Evolutionary conservation across 30 jellyfish, hydroid and myxozoan genomes (phyloP).

Genomic region (Mastigias papua): DNA sequence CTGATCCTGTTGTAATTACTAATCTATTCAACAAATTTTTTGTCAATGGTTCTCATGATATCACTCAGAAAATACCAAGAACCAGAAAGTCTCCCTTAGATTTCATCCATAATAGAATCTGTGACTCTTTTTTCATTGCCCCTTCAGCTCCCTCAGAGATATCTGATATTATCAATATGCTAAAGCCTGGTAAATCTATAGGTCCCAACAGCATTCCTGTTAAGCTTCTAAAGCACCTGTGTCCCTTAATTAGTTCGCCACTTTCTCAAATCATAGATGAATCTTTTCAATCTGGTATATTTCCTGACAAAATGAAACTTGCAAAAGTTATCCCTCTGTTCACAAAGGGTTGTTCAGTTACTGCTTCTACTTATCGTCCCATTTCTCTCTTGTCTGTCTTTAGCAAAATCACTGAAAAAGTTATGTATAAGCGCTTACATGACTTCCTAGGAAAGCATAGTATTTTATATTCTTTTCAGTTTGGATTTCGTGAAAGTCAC

Average conservation of each 20-base stretch:
- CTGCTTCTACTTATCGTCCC: too few relatives aligned
- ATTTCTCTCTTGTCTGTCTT: slow-evolving; percentile 49
- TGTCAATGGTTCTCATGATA: slow-evolving; percentile 46
- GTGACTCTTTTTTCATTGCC: too few relatives aligned
- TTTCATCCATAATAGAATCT: slow-evolving; percentile 29
- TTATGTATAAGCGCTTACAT: slow-evolving; percentile 47
- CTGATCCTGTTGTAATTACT: slow-evolving; percentile 54
- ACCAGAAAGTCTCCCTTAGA: slow-evolving; percentile 21
- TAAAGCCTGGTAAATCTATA: slow-evolving; percentile 49
- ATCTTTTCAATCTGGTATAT: slow-evolving; percentile 40
- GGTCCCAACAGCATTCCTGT: slow-evolving; percentile 71
- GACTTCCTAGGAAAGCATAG: slow-evolving; percentile 42
- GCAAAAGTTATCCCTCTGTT: slow-evolving; percentile 64
- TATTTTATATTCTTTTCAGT: slow-evolving; percentile 34
- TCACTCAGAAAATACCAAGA: slow-evolving; percentile 32
- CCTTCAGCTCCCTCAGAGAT: too few relatives aligned
- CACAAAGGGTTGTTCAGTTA: slow-evolving; percentile 59
- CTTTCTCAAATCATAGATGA: slow-evolving; percentile 35
- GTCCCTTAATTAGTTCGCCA: slow-evolving; percentile 18
- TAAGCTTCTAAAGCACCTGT: slow-evolving; percentile 15
- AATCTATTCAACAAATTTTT: slow-evolving; percentile 51
- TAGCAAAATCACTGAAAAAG: slow-evolving; percentile 58
- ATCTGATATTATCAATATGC: slow-evolving; percentile 39
- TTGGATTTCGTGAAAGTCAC: slow-evolving; percentile 67
- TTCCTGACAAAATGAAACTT: slow-evolving; percentile 38